These are phyloP conservation scores for Tetragnatha versicolor DNA, from an alignment of 1,140 invertebrate genomes.

Conservation along the genomic window DNA sequence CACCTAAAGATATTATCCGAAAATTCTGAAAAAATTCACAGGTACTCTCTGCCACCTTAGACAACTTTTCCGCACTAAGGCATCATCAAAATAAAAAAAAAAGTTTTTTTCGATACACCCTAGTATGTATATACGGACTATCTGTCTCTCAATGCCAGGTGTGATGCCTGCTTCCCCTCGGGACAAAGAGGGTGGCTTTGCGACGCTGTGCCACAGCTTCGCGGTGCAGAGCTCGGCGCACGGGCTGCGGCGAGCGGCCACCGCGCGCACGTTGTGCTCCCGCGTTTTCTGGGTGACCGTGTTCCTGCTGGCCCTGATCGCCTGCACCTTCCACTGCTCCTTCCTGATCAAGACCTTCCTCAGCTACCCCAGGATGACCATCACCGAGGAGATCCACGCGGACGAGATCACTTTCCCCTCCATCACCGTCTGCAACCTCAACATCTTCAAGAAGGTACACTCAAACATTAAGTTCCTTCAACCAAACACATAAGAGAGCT, in stretches of 20 bases:
- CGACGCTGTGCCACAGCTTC: constrained; percentile 19
- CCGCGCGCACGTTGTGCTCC: constrained; percentile 2
- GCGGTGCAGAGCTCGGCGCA: constrained; percentile 37
- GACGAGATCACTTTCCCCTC: constrained; percentile 54
- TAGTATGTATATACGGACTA: too few relatives aligned
- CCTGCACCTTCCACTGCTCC: constrained; percentile 44
- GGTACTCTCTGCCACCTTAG: too few relatives aligned
- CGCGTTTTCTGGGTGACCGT: constrained; percentile 48
- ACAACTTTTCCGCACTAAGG: too few relatives aligned
- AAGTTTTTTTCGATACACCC: too few relatives aligned
- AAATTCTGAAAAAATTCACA: too few relatives aligned
- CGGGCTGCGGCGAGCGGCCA: constrained; percentile 28
- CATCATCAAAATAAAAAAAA: too few relatives aligned
- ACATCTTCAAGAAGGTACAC: constrained; percentile 53
- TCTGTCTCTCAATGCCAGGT: too few relatives aligned
- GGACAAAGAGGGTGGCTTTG: constrained; percentile 5
- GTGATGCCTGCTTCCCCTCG: background rate
- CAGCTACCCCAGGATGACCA: constrained; percentile 55
- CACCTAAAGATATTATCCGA: too few relatives aligned
- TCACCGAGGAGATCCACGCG: constrained; percentile 56
- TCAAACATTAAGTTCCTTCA: too few relatives aligned
- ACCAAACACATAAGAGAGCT: too few relatives aligned
- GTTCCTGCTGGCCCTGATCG: constrained; percentile 33
- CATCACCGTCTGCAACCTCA: constrained; percentile 56
- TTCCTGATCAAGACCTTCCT: constrained; percentile 49